A percentile compares a stretch with the other conserved stretches of the same genome.
Conservation (phyloP, 2,888 invertebrate species). For the Philaethria dido region DNA sequence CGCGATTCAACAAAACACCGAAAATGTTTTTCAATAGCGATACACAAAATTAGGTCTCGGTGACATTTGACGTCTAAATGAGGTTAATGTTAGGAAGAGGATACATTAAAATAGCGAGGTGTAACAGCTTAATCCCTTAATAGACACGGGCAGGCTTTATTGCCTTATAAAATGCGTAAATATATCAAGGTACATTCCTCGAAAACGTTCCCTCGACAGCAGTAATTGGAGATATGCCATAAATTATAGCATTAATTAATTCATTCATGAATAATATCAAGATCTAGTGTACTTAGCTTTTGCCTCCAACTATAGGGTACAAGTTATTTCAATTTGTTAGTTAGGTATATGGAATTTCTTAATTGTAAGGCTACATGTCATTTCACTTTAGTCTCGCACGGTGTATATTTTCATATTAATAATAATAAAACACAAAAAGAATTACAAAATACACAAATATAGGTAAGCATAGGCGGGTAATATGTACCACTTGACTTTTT, state of each 20-base stretch:
- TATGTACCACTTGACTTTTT: too few relatives aligned
- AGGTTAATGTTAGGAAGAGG: conserved; percentile 25
- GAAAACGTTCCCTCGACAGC: conserved; percentile 14
- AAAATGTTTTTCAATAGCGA: not conserved
- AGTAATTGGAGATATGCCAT: conserved; percentile 2
- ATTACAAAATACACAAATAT: too few relatives aligned
- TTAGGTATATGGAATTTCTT: too few relatives aligned
- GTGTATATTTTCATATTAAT: too few relatives aligned
- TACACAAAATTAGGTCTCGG: conserved; percentile 12
- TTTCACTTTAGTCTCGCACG: too few relatives aligned
- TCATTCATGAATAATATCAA: conserved; percentile 2
- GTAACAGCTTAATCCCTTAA: conserved; percentile 28
- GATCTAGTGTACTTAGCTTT: not conserved
- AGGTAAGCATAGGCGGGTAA: too few relatives aligned
- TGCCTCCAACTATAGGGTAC: not conserved
- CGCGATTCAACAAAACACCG: not conserved
- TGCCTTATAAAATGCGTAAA: conserved; percentile 23
- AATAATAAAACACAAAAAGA: too few relatives aligned
- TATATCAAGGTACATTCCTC: conserved; percentile 3
- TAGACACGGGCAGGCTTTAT: conserved; percentile 23
- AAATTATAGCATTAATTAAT: conserved; percentile 2
- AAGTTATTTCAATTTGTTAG: not conserved
- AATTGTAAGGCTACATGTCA: too few relatives aligned
- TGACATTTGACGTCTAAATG: conserved; percentile 26
- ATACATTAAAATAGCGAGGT: conserved; percentile 30